These are phyloP conservation scores for Cryptophagus acutangulus DNA, from an alignment of 2,888 invertebrate genomes.

Conservation along the genomic window DNA sequence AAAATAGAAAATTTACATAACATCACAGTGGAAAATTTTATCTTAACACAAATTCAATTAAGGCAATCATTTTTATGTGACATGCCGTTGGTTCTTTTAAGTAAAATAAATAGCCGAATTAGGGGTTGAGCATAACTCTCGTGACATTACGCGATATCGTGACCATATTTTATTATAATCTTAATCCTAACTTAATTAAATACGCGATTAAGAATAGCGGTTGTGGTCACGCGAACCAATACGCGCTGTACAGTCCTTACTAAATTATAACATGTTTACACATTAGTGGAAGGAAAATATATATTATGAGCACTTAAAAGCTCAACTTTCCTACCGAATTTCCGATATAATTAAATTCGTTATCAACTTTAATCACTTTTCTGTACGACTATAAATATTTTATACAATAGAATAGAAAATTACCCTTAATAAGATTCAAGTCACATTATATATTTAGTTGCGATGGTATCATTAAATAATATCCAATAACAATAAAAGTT, in stretches of 20 bases:
- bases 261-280: conserved; percentile 30
- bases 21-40: too few relatives aligned
- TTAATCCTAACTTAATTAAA: conserved; percentile 48
- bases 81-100: conserved; percentile 18
- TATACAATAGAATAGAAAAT: too few relatives aligned
- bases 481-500: conserved; percentile 1
- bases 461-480: conserved; percentile 1
- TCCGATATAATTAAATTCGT: too few relatives aligned
- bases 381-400: too few relatives aligned
- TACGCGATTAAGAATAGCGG: conserved; percentile 35
- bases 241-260: conserved; percentile 22
- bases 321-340: too few relatives aligned
- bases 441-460: too few relatives aligned
- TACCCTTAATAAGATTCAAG: too few relatives aligned
- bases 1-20: too few relatives aligned
- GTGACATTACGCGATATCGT: conserved; percentile 30
- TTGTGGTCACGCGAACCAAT: conserved; percentile 8
- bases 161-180: conserved; percentile 46
- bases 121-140: conserved; percentile 10
- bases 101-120: conserved; percentile 21
- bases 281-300: conserved; percentile 22
- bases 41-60: conserved; percentile 13
- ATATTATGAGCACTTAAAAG: too few relatives aligned
- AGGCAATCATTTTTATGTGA: conserved; percentile 10
- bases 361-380: too few relatives aligned